A percentile compares a stretch with the other conserved stretches of the same genome.
Evolutionary conservation across 2,797 vertebrate genomes (phyloP).

Genomic region (Zalophus californianus): DNA sequence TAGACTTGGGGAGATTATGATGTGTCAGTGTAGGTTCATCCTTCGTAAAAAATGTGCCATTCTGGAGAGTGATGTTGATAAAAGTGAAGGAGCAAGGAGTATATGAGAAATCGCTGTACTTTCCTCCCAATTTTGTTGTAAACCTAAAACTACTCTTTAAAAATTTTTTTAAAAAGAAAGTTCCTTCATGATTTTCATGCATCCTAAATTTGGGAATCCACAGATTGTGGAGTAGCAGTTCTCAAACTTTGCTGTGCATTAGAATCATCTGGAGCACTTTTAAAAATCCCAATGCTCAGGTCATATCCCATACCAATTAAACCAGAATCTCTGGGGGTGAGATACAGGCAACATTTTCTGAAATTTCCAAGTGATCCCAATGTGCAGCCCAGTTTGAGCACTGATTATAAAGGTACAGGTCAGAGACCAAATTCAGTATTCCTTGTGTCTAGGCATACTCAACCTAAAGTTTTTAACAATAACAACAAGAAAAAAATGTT

Average conservation of each 20-base stretch:
- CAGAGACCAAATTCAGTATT: neutral
- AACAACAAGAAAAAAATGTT: neutral
- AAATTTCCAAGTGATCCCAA: constrained; percentile 33
- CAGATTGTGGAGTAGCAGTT: neutral
- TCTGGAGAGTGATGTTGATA: neutral
- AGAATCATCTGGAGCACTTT: neutral
- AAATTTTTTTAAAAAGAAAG: neutral
- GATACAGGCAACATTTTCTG: neutral
- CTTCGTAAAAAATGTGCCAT: neutral
- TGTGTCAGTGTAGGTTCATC: neutral
- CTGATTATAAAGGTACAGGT: neutral
- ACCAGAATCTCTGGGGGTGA: neutral
- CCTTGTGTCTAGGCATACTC: neutral
- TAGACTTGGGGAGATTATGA: neutral
- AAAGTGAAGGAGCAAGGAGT: neutral
- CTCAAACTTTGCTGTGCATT: neutral
- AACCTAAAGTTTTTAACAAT: neutral
- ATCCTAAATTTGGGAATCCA: neutral
- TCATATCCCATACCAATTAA: neutral
- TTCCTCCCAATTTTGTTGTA: neutral
- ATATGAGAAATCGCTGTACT: neutral
- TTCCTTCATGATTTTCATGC: neutral
- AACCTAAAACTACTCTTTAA: neutral
- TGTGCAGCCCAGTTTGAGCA: neutral
- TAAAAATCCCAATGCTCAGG: neutral